Conservation (phyloP, 2,113 vertebrate genomes). For the Megaleporinus macrocephalus region DNA sequence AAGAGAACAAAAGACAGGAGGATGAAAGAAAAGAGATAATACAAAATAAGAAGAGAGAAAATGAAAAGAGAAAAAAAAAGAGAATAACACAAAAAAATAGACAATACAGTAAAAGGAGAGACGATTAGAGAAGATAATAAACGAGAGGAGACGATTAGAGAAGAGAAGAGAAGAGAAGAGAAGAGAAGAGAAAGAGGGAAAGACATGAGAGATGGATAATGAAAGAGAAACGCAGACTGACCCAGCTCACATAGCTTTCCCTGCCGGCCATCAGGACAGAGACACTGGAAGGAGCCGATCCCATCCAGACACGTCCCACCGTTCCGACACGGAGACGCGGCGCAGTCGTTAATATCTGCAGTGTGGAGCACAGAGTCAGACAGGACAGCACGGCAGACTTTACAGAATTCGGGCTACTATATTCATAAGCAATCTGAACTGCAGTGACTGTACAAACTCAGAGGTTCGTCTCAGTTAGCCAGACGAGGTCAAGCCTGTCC, state of each 20-base stretch:
- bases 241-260: slow-evolving; percentile 88
- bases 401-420: not conserved
- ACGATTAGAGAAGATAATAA: not conserved
- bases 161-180: slow-evolving; percentile 13
- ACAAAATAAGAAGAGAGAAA: slow-evolving; percentile 14
- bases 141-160: not conserved
- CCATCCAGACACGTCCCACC: slow-evolving; percentile 94
- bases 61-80: not conserved
- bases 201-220: no score
- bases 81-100: not conserved
- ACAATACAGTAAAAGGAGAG: not conserved
- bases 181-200: not conserved
- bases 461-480: no score
- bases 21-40: not conserved
- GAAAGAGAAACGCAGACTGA: slow-evolving; percentile 67
- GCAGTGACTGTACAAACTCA: no score
- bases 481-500: no score
- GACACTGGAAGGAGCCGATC: slow-evolving; percentile 88
- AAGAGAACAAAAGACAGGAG: not conserved
- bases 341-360: slow-evolving; percentile 93
- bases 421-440: no score
- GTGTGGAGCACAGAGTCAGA: not conserved
- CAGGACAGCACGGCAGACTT: not conserved
- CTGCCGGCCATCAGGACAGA: slow-evolving; percentile 93
- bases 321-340: slow-evolving; percentile 85